phyloP scores from a whole-genome alignment of 2,113 vertebrate genomes.

The Marcusenius ussheri region DNA sequence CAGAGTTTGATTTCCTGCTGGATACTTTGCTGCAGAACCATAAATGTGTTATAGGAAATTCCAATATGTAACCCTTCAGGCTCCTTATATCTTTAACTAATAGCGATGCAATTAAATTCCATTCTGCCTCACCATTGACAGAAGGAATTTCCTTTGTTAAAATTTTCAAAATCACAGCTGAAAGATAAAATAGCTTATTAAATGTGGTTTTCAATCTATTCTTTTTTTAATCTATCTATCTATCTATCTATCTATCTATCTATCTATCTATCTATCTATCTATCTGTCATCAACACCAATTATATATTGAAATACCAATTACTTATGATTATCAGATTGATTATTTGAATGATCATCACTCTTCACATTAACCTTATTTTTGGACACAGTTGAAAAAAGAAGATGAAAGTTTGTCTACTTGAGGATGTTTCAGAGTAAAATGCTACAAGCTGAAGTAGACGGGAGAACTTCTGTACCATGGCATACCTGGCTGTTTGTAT shows the following conservation, averaged over 20 bases:
- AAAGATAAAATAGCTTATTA: background rate
- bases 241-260: background rate
- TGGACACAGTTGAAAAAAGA: background rate
- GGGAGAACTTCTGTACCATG: background rate
- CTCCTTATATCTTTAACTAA: conserved; percentile 20
- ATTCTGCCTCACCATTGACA: conserved; percentile 18
- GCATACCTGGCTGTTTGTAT: background rate
- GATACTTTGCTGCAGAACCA: background rate
- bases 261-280: background rate
- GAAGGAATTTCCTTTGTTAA: background rate
- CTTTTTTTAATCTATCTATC: no score
- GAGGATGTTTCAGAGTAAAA: background rate
- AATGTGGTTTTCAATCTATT: background rate
- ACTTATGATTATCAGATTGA: background rate
- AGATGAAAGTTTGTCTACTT: background rate
- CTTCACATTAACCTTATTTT: background rate
- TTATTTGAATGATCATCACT: background rate
- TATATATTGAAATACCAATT: background rate
- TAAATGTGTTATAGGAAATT: background rate
- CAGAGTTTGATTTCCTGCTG: background rate
- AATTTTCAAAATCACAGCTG: background rate
- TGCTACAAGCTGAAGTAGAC: background rate
- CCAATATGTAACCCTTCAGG: background rate
- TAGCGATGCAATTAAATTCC: conserved; percentile 22
- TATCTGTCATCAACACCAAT: background rate